phyloP scores from a whole-genome alignment of 2,797 vertebrate genomes.

The Podargus strigoides region DNA sequence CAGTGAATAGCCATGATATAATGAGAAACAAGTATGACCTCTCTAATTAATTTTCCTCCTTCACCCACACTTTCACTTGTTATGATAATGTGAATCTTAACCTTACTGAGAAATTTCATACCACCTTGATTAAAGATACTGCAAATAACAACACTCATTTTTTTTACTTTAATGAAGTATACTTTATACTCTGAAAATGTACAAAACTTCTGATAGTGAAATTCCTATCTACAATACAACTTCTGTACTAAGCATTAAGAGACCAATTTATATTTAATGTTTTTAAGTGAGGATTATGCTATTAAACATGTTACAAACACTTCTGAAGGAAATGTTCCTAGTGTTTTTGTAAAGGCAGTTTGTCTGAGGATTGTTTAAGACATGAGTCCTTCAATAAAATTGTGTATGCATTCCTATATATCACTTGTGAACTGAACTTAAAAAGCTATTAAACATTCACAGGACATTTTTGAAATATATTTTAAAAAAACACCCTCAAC shows the following conservation, averaged over 20 bases:
- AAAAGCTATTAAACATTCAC: neutral
- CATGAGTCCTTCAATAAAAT: neutral
- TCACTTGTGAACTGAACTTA: neutral
- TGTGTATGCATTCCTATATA: neutral
- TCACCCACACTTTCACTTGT: neutral
- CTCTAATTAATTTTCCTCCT: slow-evolving; percentile 19
- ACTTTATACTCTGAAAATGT: neutral
- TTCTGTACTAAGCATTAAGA: slow-evolving; percentile 20
- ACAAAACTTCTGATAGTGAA: neutral
- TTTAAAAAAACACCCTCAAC: neutral
- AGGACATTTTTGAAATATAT: neutral
- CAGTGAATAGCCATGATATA: neutral
- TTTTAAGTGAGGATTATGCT: slow-evolving; percentile 27
- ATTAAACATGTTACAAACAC: neutral
- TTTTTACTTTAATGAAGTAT: neutral
- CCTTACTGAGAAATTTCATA: slow-evolving; percentile 20
- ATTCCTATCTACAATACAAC: neutral
- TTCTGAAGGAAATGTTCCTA: neutral
- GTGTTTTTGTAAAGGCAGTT: neutral
- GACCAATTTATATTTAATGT: neutral
- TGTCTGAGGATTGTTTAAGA: neutral
- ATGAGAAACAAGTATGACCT: neutral
- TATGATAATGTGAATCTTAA: slow-evolving; percentile 20
- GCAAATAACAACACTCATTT: neutral
- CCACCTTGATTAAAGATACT: neutral